Conservation (phyloP, 2,113 vertebrate genomes). For the Hassar affinis region DNA sequence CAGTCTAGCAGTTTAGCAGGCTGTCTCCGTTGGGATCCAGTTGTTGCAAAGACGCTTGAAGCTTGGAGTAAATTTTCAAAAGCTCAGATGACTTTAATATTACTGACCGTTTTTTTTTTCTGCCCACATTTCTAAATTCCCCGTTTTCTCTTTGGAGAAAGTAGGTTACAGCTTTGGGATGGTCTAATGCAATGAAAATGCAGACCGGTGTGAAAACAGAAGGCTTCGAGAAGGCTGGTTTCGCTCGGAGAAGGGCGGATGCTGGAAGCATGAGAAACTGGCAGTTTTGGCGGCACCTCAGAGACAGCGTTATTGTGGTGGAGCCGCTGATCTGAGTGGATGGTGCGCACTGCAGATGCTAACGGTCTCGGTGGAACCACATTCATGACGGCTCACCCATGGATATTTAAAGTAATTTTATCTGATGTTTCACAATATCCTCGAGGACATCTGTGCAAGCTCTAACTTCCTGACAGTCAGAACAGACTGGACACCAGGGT, state of each 20-base stretch:
- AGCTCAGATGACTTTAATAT: background rate
- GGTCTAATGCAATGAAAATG: slow-evolving; percentile 70
- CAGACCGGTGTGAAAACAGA: slow-evolving; percentile 63
- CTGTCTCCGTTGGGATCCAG: slow-evolving; percentile 17
- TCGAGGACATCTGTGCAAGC: slow-evolving; percentile 24
- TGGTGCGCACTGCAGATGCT: slow-evolving; percentile 24
- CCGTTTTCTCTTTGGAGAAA: slow-evolving; percentile 63
- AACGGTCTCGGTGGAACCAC: slow-evolving; percentile 38
- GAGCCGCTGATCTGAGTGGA: slow-evolving; percentile 63
- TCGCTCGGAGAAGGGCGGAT: slow-evolving; percentile 52
- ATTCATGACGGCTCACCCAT: slow-evolving; percentile 26
- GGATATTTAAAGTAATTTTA: slow-evolving; percentile 5
- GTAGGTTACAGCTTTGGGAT: slow-evolving; percentile 62
- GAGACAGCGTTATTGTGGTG: slow-evolving; percentile 67
- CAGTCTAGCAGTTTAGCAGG: background rate
- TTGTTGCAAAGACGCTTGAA: slow-evolving; percentile 19
- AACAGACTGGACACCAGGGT: background rate
- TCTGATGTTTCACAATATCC: slow-evolving; percentile 23
- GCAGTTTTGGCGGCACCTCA: slow-evolving; percentile 65
- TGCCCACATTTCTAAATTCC: slow-evolving; percentile 59
- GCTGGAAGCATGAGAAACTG: slow-evolving; percentile 56
- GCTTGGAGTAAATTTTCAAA: slow-evolving; percentile 39
- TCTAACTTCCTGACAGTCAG: slow-evolving; percentile 9
- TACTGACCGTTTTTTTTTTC: background rate
- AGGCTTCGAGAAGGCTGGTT: slow-evolving; percentile 57